phyloP scores from a whole-genome alignment of 1,140 invertebrate genomes.

The Mactra quadrangularis region DNA sequence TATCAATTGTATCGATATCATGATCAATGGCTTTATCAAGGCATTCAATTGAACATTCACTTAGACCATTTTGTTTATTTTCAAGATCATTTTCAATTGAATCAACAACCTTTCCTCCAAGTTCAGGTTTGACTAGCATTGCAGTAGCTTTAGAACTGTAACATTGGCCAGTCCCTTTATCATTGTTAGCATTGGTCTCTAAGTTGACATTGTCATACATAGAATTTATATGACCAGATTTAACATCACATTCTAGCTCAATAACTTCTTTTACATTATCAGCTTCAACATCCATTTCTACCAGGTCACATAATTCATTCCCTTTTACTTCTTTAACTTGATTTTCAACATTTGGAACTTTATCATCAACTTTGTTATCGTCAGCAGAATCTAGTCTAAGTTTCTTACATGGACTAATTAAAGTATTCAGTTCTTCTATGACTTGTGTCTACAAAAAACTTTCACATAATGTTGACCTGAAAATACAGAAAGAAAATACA shows the following conservation, averaged over 20 bases:
- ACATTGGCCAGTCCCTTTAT: neutral
- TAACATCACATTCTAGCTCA: neutral
- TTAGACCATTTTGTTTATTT: neutral
- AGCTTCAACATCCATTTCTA: neutral
- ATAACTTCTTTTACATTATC: neutral
- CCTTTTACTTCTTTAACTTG: neutral
- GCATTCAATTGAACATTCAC: neutral
- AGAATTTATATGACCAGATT: neutral
- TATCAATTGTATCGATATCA: too few relatives aligned
- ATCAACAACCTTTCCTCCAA: too few relatives aligned
- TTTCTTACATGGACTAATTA: slow-evolving; percentile 33
- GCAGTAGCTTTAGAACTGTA: slow-evolving; percentile 7
- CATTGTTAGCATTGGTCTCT: neutral
- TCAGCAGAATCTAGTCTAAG: neutral
- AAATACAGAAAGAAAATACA: neutral
- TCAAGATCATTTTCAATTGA: too few relatives aligned
- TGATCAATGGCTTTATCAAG: neutral
- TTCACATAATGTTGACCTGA: neutral
- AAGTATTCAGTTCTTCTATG: slow-evolving; percentile 17
- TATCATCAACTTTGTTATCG: neutral
- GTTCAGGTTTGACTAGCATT: neutral
- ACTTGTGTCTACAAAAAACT: neutral
- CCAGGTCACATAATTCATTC: neutral
- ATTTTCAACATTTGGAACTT: neutral
- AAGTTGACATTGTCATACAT: neutral